A percentile compares a stretch with the other conserved stretches of the same genome.
These are phyloP conservation scores for Eulemur coronatus DNA, from an alignment of 2,797 vertebrate species.

Conservation along the genomic window DNA sequence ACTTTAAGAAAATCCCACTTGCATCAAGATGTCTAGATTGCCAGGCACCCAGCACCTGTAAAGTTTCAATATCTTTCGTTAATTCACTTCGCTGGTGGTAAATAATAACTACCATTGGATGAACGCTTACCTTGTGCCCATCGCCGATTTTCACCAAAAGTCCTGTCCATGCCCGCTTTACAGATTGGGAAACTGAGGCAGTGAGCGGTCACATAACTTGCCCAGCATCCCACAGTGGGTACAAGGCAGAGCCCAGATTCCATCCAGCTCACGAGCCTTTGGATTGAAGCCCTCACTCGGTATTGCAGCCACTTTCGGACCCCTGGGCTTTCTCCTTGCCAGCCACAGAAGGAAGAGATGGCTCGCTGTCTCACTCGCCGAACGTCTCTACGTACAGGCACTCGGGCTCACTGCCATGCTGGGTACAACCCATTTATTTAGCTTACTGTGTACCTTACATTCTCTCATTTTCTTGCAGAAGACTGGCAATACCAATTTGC, in stretches of 20 bases:
- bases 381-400: not conserved
- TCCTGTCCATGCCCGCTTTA: not conserved
- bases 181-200: not conserved
- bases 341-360: not conserved
- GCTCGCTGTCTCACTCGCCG: accelerated
- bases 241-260: not conserved
- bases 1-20: not conserved
- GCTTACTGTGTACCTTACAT: not conserved
- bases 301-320: not conserved
- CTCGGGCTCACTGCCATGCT: not conserved
- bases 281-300: not conserved
- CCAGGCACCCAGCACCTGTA: not conserved
- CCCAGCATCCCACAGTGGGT: not conserved
- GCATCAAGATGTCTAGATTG: not conserved
- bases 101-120: not conserved
- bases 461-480: not conserved
- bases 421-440: not conserved
- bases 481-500: not conserved
- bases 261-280: accelerated
- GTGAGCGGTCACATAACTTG: not conserved
- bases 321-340: not conserved
- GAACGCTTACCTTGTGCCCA: not conserved
- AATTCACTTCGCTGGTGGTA: not conserved
- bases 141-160: not conserved
- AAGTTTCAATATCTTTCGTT: not conserved